Evolutionary conservation across 1,140 invertebrate species (phyloP), one percentile per base, ranked within the genome.

Genomic region (Parapsyche elsis): DNA sequence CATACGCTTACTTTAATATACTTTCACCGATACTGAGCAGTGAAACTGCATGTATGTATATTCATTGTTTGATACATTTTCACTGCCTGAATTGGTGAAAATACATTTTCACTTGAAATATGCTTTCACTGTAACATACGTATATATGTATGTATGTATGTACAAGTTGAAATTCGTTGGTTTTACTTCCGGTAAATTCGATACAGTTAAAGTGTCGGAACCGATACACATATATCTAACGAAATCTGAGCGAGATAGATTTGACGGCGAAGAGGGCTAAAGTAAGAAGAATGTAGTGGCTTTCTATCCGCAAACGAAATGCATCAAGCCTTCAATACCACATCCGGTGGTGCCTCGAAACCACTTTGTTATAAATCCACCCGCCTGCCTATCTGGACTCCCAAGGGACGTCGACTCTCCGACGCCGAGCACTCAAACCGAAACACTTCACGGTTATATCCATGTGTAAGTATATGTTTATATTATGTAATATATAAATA

Each of bases 361-460:
- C 78, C 81, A 82, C 81, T 82, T 82, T 82, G 79, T 80, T 82
- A 82, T 82, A 82, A 82, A 82, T 80, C 81, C 81, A 61, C 78
- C 57, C 78, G 76, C 24, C 71, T 78, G 74, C 59, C 75, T 80
- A 77, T 81, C 76, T 45, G n/a, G 67, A 46, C 16, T 77, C 81
- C 78, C 78, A 44, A 46, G 81, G 70, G 78, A 82, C 30, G 14
- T 16, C 0, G 57, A 24, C 21, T 67, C 64, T 26, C 64, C 64
- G 24, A 26, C 19, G 24, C 24, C 24, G 21, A 67, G 64, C 64
- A 67, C 64, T 67, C 64, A 67, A 67, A 67, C 64, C 24, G 64
- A 26, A 67, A 5, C 64, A 67, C 24, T 67, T 26, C 64, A 46
- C 30, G 38, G n/a, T 46, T 10, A 26, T 46, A 26, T 26, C 24